Evolutionary conservation across 2,888 invertebrate genomes (phyloP).

Genomic region (Smittia aterrima): DNA sequence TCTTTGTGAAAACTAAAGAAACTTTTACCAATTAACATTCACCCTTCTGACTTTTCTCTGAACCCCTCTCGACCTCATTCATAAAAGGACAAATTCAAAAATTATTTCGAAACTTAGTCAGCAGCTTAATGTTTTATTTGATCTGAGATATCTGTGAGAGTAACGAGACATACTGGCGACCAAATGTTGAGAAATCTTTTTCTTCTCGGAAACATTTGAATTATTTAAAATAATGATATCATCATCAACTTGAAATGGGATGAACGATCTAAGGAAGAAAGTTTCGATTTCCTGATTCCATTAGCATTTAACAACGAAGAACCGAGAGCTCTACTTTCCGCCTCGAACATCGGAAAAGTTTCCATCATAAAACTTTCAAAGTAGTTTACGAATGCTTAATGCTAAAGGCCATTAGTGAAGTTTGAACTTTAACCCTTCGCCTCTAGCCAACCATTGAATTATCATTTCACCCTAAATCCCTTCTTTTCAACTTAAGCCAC

Average conservation of each 20-base stretch:
- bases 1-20: neutral
- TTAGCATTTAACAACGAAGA: no score
- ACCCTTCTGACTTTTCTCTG: neutral
- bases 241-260: no score
- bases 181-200: no score
- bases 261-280: no score
- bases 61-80: neutral
- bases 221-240: no score
- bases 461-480: neutral
- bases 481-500: neutral
- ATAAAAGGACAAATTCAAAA: neutral
- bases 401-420: slow-evolving; percentile 1
- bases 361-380: neutral
- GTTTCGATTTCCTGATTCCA: no score
- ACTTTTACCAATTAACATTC: neutral
- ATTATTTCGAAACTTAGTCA: neutral
- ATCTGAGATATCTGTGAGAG: no score
- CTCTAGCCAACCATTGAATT: neutral
- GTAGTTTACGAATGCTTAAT: neutral
- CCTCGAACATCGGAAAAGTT: neutral
- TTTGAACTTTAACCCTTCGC: neutral
- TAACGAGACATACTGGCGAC: no score
- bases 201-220: no score
- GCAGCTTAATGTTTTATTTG: no score
- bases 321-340: no score